Evolutionary conservation across 2,113 vertebrate species (phyloP).

Genomic region (Echinops telfairi): DNA sequence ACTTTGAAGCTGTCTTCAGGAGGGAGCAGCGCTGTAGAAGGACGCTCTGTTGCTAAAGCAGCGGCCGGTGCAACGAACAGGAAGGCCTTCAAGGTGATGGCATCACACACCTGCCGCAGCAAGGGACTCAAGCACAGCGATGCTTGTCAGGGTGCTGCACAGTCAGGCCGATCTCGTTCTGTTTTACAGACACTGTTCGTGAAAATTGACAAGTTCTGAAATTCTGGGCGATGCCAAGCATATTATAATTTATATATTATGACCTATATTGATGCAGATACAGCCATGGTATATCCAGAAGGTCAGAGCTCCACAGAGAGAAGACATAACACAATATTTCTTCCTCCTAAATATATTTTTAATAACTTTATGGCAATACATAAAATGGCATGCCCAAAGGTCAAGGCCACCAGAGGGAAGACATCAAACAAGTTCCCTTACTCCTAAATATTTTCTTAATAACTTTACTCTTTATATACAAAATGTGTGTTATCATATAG

Average conservation of each 20-base stretch:
- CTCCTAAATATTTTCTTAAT: not conserved
- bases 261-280: not conserved
- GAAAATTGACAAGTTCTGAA: not conserved
- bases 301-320: not conserved
- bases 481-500: not conserved
- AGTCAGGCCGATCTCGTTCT: too few relatives aligned
- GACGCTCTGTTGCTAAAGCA: too few relatives aligned
- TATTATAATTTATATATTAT: not conserved
- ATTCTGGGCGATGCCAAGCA: not conserved
- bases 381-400: not conserved
- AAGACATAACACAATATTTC: conserved; percentile 16
- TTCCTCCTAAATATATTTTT: not conserved
- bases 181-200: too few relatives aligned
- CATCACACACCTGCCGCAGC: too few relatives aligned
- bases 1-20: too few relatives aligned
- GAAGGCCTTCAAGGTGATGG: too few relatives aligned
- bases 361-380: conserved; percentile 36
- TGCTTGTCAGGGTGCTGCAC: too few relatives aligned
- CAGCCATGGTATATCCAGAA: not conserved
- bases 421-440: conserved; percentile 12
- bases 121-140: too few relatives aligned
- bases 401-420: not conserved
- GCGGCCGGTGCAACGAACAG: too few relatives aligned
- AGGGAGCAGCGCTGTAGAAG: too few relatives aligned
- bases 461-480: conserved; percentile 3